A percentile compares a stretch with the other conserved stretches of the same genome.
Conservation (phyloP, 2,888 invertebrate species). For the Muscina levida region DNA sequence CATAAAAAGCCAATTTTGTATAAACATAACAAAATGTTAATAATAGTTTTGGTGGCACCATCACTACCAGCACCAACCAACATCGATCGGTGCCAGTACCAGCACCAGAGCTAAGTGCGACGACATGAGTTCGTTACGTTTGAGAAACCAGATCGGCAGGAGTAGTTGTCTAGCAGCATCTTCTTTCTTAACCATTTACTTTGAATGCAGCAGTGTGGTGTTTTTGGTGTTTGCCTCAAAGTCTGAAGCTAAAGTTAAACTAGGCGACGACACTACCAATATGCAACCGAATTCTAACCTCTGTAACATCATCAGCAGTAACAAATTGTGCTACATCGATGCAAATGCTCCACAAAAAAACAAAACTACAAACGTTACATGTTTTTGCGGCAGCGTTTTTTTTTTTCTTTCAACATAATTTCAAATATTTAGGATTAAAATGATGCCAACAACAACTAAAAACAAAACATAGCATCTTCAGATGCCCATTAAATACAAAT, state of each 20-base stretch:
- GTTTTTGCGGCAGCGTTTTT: slow-evolving; percentile 16
- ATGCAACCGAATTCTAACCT: slow-evolving; percentile 57
- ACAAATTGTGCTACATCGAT: slow-evolving; percentile 53
- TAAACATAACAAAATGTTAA: slow-evolving; percentile 62
- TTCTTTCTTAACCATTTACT: not conserved
- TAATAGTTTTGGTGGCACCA: slow-evolving; percentile 41
- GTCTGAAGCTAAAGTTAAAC: slow-evolving; percentile 39
- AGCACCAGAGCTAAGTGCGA: not conserved
- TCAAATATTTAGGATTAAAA: slow-evolving; percentile 14
- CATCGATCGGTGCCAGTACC: slow-evolving; percentile 18
- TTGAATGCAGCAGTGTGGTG: too few relatives aligned
- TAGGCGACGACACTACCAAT: slow-evolving; percentile 48
- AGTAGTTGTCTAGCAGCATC: slow-evolving; percentile 45
- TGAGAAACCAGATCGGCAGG: slow-evolving; percentile 51
- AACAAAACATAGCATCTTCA: not conserved
- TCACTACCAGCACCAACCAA: not conserved
- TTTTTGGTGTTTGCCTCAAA: too few relatives aligned
- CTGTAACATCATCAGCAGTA: slow-evolving; percentile 55
- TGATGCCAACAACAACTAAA: not conserved
- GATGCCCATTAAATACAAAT: slow-evolving; percentile 4
- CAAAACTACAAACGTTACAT: slow-evolving; percentile 56
- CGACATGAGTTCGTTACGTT: too few relatives aligned
- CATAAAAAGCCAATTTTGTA: slow-evolving; percentile 63
- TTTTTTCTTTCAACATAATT: slow-evolving; percentile 44
- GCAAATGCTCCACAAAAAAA: slow-evolving; percentile 16